These are phyloP conservation scores for Willisornis vidua DNA, from an alignment of 2,113 vertebrate species.

Conservation along the genomic window DNA sequence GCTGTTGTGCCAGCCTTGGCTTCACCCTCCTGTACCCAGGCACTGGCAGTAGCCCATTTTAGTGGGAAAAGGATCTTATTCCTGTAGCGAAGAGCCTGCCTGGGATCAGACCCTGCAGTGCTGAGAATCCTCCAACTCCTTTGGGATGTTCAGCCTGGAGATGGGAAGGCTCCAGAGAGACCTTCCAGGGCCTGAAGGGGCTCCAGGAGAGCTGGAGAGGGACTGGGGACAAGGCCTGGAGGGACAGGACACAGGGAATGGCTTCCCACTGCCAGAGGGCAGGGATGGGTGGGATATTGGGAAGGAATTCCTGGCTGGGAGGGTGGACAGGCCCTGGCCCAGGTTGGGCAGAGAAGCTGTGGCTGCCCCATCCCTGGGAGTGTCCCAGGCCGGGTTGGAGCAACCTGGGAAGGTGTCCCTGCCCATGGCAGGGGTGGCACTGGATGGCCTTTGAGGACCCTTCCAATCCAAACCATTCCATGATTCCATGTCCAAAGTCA, in stretches of 20 bases:
- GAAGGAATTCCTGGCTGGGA: accelerated
- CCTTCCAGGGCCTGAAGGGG: not conserved
- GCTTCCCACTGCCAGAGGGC: not conserved
- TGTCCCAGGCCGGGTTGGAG: not conserved
- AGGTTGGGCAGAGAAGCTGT: not conserved
- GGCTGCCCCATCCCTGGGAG: not conserved
- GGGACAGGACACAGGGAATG: not conserved
- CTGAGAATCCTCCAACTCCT: not conserved
- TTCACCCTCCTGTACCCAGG: not conserved
- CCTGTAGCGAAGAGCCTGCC: not conserved
- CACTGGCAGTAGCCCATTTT: accelerated
- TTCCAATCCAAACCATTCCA: not conserved
- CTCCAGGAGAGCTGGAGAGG: not conserved
- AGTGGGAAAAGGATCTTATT: accelerated
- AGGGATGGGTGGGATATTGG: accelerated
- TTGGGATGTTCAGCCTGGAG: not conserved
- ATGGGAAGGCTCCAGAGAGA: not conserved
- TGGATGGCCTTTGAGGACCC: not conserved
- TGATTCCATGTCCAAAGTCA: not conserved
- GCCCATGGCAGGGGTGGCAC: not conserved
- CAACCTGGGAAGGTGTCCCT: not conserved
- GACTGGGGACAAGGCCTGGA: not conserved
- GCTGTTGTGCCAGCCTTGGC: not conserved
- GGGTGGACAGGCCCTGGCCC: not conserved
- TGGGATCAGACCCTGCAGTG: not conserved